A percentile compares a stretch with the other conserved stretches of the same genome.
These are phyloP conservation scores for Sparus aurata DNA, from an alignment of 2,797 vertebrate genomes.

Conservation along the genomic window DNA sequence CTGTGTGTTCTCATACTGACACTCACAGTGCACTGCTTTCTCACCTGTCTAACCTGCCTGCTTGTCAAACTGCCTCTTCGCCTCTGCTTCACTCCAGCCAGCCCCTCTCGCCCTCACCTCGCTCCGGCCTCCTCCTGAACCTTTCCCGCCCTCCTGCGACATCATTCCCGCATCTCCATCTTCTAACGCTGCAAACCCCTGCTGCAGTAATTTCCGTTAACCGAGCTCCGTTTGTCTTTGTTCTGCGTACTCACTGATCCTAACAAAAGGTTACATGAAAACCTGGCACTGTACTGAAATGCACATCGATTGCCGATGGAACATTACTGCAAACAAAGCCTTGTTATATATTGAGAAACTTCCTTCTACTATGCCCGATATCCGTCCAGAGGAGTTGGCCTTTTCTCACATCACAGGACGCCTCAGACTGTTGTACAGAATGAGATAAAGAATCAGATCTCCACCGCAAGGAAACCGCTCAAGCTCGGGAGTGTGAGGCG, in stretches of 20 bases:
- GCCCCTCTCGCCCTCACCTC: not conserved
- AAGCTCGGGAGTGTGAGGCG: conserved; percentile 43
- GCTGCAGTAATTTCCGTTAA: not conserved
- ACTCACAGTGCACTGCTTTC: not conserved
- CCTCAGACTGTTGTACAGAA: conserved; percentile 35
- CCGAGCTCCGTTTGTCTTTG: not conserved
- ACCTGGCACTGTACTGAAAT: conserved; percentile 31
- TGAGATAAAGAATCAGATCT: conserved; percentile 65
- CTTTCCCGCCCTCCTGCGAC: not conserved
- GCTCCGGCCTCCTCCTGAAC: not conserved
- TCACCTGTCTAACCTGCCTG: not conserved
- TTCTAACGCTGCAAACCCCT: not conserved
- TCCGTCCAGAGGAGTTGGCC: conserved; percentile 28
- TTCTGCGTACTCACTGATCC: not conserved
- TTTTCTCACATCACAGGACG: conserved; percentile 51
- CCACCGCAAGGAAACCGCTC: conserved; percentile 56
- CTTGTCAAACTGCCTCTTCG: not conserved
- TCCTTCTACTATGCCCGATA: conserved; percentile 27
- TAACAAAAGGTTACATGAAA: conserved; percentile 35
- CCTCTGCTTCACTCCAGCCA: conserved; percentile 1
- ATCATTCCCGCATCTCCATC: not conserved
- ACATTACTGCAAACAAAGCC: conserved; percentile 20
- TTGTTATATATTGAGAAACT: conserved; percentile 55
- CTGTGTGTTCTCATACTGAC: not conserved
- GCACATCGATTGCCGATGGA: conserved; percentile 40